These are phyloP conservation scores for Oryctolagus cuniculus DNA, from an alignment of 2,113 vertebrate species.

Conservation along the genomic window DNA sequence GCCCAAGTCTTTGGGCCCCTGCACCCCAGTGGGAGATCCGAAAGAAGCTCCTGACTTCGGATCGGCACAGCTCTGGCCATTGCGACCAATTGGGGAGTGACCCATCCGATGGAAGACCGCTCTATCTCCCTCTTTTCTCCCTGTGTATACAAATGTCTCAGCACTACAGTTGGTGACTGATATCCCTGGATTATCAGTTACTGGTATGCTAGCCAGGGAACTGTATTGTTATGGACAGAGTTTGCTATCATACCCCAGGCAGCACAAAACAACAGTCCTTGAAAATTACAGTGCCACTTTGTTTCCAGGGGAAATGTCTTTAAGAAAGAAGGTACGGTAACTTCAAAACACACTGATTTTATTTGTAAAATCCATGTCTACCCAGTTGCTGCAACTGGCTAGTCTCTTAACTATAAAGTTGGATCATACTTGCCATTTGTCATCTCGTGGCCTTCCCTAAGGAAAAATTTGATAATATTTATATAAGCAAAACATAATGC, in stretches of 20 bases:
- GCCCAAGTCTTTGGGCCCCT: too few species aligned
- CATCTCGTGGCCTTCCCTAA: background rate
- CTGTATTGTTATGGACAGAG: background rate
- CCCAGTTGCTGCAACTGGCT: background rate
- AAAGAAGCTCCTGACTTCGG: too few species aligned
- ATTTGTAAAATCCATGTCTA: background rate
- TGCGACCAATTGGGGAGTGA: too few species aligned
- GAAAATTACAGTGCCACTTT: background rate
- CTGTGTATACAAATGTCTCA: background rate
- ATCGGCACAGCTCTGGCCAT: too few species aligned
- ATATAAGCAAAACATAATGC: background rate
- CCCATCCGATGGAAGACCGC: too few species aligned
- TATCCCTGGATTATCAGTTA: background rate
- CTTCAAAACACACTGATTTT: background rate
- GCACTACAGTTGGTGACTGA: background rate
- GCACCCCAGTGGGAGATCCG: too few species aligned
- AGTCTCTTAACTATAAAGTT: background rate
- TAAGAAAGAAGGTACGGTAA: background rate
- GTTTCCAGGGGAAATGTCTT: background rate
- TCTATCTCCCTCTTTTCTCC: too few species aligned
- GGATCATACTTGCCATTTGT: background rate
- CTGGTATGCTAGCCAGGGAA: background rate
- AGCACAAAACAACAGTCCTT: background rate
- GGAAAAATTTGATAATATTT: background rate
- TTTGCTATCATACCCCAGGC: background rate